Evolutionary conservation across 2,797 vertebrate species (phyloP), one percentile per base, ranked within the genome.

Genomic region (Scarus forsteni): DNA sequence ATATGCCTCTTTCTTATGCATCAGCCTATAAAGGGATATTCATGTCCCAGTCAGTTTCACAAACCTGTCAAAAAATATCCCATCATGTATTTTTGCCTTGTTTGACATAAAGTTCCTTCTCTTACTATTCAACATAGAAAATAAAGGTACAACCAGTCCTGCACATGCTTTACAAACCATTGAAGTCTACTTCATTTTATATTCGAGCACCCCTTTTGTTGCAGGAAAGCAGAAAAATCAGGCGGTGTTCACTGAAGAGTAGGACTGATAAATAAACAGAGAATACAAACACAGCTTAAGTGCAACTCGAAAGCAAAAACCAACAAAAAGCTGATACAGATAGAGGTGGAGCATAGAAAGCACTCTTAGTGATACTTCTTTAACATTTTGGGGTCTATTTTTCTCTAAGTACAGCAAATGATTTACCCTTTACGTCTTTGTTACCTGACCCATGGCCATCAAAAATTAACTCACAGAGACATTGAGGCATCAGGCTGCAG

Each of bases 61-160:
- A 27, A 4, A 27, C 27, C 27, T 27, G 27, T 27, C 27, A 27
- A 27, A 27, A 27, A 27, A 4, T 27, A 27, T 27, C 27, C 27
- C 27, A 27, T 27, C 27, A 63, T 79, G 60, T 75, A 70, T 73
- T 53, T 66, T 81, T 72, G 57, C 39, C 70, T 73, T 73, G 27
- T 70, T 85, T 52, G 75, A 77, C 56, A 27, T 19, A 15, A 12
- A 35, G 10, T 38, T 62, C 18, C 54, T 14, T 51, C 18, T 14
- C 59, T 62, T 43, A 34, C 62, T 80, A 7, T n/a, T 50, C 19
- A 39, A 43, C 35, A 15, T 56, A 45, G 54, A 19, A 13, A 38
- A n/a, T 27, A 61, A 39, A 44, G n/a, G 12, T 39, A 10, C 7
- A 15, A 7, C 27, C 11, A 1, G 46, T 27, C 48, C 27, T 18